Percentiles rank a stretch among this genome's conserved stretches.
Conservation (phyloP, 2,797 vertebrate genomes). For the Halcyon chelicuti region DNA sequence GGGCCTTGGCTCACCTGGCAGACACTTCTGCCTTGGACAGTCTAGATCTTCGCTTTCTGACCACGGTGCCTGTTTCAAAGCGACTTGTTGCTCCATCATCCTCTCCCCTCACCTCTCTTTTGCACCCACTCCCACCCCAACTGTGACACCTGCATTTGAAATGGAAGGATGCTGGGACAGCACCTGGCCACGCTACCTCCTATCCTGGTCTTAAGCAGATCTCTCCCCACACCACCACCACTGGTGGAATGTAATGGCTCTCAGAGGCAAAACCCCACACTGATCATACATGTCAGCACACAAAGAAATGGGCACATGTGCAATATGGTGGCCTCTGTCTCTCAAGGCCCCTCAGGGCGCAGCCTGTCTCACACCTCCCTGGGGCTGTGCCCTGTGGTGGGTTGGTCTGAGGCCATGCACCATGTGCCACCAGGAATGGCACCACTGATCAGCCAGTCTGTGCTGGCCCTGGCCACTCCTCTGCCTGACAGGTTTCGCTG, state of each 20-base stretch:
- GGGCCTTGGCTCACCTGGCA: not conserved
- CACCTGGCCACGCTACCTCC: not conserved
- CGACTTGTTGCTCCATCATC: not conserved
- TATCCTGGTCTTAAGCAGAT: rapidly evolving
- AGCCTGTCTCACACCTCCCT: rapidly evolving
- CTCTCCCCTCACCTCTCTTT: not conserved
- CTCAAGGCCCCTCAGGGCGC: not conserved
- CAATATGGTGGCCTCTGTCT: rapidly evolving
- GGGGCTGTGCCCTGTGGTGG: rapidly evolving
- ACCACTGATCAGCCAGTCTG: rapidly evolving
- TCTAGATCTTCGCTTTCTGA: not conserved
- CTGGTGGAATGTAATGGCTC: not conserved
- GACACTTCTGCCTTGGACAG: not conserved
- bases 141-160: too few species aligned
- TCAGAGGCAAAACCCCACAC: not conserved
- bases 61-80: rapidly evolving
- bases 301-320: too few species aligned
- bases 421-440: rapidly evolving
- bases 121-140: not conserved
- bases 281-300: rapidly evolving
- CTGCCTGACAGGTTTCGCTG: not conserved
- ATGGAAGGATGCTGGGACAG: not conserved
- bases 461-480: rapidly evolving
- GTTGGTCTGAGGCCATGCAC: not conserved
- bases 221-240: rapidly evolving